Evolutionary conservation across 1,140 invertebrate genomes (phyloP), one percentile per base, ranked within the genome.

Genomic region (Augochlora pura): DNA sequence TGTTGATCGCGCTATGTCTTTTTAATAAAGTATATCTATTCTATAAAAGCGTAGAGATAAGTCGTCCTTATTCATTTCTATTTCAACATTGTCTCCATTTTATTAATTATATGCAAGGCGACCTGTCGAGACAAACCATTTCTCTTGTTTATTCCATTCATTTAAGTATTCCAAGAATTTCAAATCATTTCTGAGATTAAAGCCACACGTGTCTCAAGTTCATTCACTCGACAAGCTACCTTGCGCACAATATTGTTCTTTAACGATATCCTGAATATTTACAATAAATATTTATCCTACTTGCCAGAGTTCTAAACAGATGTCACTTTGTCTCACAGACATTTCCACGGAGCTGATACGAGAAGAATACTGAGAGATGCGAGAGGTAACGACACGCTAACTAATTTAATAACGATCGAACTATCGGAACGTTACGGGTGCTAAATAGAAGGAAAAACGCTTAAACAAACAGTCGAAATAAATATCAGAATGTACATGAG

Each of bases 401-500:
- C 2, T 57, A 63, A 46, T 18, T 2, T 16, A 18, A 49, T n/a
- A 9, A n/a, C 27, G 16, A 39, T 27, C 46, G 12, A 65, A 3
- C n/a, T 25, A 54, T 9, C 23, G 46, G 8, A 32, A 39, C 52
- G 10, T 57, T 65, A 16, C 32, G 8, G 62, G 21, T 14, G 52
- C 46, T 49, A 46, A 46, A 46, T n/a, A 32, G 16, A 46, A 1
- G 52, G 1, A 52, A 42, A 38, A 63, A 57, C 16, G 16, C 68
- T 71, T 54, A 54, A 42, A 3, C 42, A 32, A 14, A 27, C 63
- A 8, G 32, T 27, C 16, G 8, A 57, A 54, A 78, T 78, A 71
- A 77, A 77, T 71, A 71, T 32, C 32, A 72, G 10, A 63, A 78
- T 78, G 68, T 72, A 71, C 68, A 78, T 49, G 60, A 52, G 21